These are phyloP conservation scores for Astyanax mexicanus DNA, from an alignment of 2,797 vertebrate species.

Conservation along the genomic window DNA sequence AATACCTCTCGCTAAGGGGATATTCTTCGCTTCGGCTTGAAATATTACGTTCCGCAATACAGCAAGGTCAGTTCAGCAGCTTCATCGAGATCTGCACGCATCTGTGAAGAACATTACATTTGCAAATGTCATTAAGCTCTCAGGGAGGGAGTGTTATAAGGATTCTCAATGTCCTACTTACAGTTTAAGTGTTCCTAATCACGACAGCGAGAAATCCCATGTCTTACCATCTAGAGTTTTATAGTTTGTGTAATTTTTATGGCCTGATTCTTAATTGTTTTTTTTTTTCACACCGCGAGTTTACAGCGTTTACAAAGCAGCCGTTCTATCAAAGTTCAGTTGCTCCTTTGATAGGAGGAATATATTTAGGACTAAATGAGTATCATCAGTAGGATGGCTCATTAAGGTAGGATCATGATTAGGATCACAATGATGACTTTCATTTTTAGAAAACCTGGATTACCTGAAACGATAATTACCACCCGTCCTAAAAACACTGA, in stretches of 20 bases:
- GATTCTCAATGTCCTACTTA: constrained; percentile 13
- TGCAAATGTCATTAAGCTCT: constrained; percentile 30
- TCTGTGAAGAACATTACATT: constrained; percentile 28
- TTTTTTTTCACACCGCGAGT: constrained; percentile 8
- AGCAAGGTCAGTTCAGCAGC: constrained; percentile 4
- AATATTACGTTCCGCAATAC: background rate
- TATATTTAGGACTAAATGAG: background rate
- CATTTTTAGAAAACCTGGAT: background rate
- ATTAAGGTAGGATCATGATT: background rate
- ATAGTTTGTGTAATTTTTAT: background rate
- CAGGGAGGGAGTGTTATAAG: constrained; percentile 6
- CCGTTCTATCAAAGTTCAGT: background rate
- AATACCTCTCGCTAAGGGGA: background rate
- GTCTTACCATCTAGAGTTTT: background rate
- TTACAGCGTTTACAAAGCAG: too few relatives aligned
- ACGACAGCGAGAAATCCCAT: background rate
- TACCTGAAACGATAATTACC: background rate
- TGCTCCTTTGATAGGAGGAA: background rate
- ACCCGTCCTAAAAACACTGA: background rate
- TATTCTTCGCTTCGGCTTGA: constrained; percentile 3
- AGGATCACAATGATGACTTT: background rate
- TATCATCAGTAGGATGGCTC: background rate
- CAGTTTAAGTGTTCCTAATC: constrained; percentile 16
- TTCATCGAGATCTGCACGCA: background rate
- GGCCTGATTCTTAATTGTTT: background rate